phyloP scores from a whole-genome alignment of 2,797 vertebrate genomes.

The Otus scops region DNA sequence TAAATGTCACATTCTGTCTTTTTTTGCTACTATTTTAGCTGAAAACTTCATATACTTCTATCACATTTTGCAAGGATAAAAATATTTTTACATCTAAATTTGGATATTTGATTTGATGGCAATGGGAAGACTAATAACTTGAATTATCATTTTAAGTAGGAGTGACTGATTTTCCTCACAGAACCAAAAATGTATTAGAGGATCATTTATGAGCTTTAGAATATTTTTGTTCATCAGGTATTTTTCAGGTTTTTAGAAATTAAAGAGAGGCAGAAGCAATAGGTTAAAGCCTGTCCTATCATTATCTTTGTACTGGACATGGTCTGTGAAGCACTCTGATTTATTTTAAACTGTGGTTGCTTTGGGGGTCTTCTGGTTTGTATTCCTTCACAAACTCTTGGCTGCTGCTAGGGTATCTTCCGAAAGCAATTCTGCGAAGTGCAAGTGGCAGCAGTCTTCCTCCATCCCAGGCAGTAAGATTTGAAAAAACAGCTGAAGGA shows the following conservation, averaged over 20 bases:
- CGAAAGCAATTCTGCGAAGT: fast-evolving
- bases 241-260: background rate
- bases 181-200: background rate
- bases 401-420: background rate
- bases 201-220: background rate
- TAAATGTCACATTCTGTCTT: background rate
- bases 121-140: conserved; percentile 14
- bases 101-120: conserved; percentile 11
- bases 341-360: background rate
- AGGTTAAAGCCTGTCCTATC: background rate
- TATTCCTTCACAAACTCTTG: fast-evolving
- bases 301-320: background rate
- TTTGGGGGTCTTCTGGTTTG: background rate
- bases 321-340: background rate
- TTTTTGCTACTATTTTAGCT: background rate
- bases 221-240: background rate
- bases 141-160: conserved; percentile 48
- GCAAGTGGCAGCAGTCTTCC: background rate
- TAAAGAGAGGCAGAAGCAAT: background rate
- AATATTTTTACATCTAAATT: conserved; percentile 36
- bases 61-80: conserved; percentile 2
- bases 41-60: background rate
- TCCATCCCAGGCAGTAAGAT: background rate
- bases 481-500: background rate
- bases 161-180: conserved; percentile 27